Base-by-base conservation (phyloP, 2,888 invertebrate genomes). In the Chaetoderma sp. region DNA sequence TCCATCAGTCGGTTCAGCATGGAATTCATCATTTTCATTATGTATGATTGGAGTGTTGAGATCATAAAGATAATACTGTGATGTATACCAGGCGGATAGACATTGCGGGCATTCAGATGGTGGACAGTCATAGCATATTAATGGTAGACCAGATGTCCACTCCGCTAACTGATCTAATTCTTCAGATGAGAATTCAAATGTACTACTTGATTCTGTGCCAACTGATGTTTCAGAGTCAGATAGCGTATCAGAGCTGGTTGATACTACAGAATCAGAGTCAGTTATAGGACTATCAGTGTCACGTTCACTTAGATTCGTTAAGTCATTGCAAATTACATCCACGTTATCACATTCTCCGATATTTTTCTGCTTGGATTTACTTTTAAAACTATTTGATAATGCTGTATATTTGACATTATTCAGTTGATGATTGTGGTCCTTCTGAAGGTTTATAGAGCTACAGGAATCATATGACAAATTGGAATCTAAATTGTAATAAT, bases 321-420 rank as follows among this genome's bases (percentile, higher is more conserved):
- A 74, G 67, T 85, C 83, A 70, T 85, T 84, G 72, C 83, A 82
- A 45, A 85, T 85, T 28, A 85, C 70, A 27, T 84, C 81, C 21
- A 84, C 79, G 67, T 82, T 83, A 39, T 80, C 77, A 73, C 78
- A 79, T 58, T 82, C 80, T 6, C 76, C 77, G 65, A 82, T 80
- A 61, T 71, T 80, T 55, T 71, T 74, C 45, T 76, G 75, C 57
- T 74, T 76, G 33, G 61, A 60, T 55, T 65, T 66, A 30, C 58
- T 52, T 30, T 65, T 70, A 30, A 33, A 49, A 71, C 74, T 13
- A 52, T 62, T n/a, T 68, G 63, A 45, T 65, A 67, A 30, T 68
- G 16, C 32, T 52, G 52, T 32, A 33, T 52, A 52, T 52, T 52
- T 67, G 39, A 74, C 75, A 65, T 82, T 82, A 68, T 82, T 82